Percentiles rank a stretch among this genome's conserved stretches.
Evolutionary conservation across 2,113 vertebrate genomes (phyloP).

Genomic region (Urocitellus parryii): DNA sequence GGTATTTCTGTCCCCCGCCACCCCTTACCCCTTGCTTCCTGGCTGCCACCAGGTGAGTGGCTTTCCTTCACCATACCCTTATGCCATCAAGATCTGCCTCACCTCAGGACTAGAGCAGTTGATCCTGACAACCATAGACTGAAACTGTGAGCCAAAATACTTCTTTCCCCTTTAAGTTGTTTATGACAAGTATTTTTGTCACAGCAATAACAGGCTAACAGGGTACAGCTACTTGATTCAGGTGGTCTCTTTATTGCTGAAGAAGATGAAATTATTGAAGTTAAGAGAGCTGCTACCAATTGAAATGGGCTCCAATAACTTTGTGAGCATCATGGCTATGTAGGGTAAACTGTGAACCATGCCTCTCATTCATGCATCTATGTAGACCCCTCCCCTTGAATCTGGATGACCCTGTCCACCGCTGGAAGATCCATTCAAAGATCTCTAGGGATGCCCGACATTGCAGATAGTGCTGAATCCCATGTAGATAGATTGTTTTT

Average conservation of each 20-base stretch:
- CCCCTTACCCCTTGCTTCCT: neutral
- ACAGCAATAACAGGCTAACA: neutral
- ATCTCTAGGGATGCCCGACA: neutral
- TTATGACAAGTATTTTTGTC: too few species aligned
- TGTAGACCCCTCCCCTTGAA: neutral
- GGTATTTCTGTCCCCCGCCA: too few species aligned
- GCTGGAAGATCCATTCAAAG: neutral
- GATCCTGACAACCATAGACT: too few species aligned
- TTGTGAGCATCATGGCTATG: neutral
- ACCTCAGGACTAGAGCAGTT: too few species aligned
- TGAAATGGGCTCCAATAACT: neutral
- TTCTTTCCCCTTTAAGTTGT: too few species aligned
- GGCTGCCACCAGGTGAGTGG: too few species aligned
- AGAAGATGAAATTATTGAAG: neutral
- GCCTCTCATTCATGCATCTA: neutral
- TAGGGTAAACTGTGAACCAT: neutral
- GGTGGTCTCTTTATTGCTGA: neutral
- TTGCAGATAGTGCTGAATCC: neutral
- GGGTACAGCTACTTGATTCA: neutral
- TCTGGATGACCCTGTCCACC: neutral
- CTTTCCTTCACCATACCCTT: too few species aligned
- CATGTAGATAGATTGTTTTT: neutral
- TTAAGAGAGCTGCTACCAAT: neutral
- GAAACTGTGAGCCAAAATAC: too few species aligned
- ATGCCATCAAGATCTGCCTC: too few species aligned